A percentile compares a stretch with the other conserved stretches of the same genome.
phyloP scores from a whole-genome alignment of 2,888 invertebrate genomes.

The Gastracanthus pulcherrimus region DNA sequence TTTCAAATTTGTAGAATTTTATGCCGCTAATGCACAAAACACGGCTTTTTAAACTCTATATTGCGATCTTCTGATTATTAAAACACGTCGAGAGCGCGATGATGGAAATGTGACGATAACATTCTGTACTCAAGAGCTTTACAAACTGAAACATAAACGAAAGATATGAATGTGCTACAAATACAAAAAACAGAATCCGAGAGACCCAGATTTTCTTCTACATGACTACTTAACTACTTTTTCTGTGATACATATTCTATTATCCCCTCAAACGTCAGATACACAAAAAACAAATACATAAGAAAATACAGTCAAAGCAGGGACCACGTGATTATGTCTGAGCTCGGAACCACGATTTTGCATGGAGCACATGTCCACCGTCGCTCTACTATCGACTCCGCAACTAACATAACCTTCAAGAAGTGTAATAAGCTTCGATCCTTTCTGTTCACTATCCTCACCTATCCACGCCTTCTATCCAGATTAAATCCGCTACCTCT shows the following conservation, averaged over 20 bases:
- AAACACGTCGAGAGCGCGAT: background rate
- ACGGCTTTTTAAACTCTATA: background rate
- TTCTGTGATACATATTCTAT: constrained; percentile 51
- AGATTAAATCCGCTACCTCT: too few relatives aligned
- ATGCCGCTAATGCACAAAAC: background rate
- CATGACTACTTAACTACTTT: constrained; percentile 20
- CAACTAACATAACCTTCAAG: constrained; percentile 58
- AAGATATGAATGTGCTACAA: background rate
- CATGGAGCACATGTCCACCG: constrained; percentile 84
- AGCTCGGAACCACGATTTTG: constrained; percentile 88
- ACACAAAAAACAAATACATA: constrained; percentile 40
- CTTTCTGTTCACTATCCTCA: background rate
- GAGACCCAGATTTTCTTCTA: constrained; percentile 31
- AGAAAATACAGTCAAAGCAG: constrained; percentile 77
- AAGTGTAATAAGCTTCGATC: background rate
- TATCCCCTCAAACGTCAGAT: constrained; percentile 17
- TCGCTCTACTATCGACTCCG: constrained; percentile 80
- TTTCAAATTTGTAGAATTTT: background rate
- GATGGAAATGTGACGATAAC: background rate
- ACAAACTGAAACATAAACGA: background rate
- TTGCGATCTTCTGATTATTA: background rate
- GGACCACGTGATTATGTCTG: constrained; percentile 86
- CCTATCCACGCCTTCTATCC: background rate
- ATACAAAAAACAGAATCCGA: background rate
- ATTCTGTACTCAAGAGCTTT: background rate